Evolutionary conservation across 2,113 vertebrate genomes (phyloP).

Genomic region (Circaetus gallicus): DNA sequence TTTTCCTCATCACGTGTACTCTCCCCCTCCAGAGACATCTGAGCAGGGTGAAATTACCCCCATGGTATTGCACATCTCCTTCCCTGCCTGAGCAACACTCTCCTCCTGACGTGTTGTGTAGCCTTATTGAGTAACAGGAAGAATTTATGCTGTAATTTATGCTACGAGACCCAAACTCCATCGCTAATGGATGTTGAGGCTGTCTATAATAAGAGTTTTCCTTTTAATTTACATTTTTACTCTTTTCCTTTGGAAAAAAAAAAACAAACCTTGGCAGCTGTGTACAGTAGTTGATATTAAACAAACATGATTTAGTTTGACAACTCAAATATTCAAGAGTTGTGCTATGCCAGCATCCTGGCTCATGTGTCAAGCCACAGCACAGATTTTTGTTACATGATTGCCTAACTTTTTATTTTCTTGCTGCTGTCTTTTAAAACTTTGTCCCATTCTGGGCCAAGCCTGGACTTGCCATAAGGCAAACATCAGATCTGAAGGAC

Average conservation of each 20-base stretch:
- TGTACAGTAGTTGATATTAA: neutral
- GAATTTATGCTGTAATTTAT: neutral
- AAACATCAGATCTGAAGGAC: neutral
- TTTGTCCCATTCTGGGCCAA: neutral
- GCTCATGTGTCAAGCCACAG: neutral
- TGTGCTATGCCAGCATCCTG: neutral
- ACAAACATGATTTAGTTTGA: neutral
- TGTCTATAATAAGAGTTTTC: neutral
- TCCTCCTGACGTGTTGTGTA: neutral
- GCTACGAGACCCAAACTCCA: neutral
- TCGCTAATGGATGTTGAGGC: neutral
- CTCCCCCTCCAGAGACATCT: neutral
- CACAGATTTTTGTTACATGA: neutral
- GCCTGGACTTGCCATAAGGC: neutral
- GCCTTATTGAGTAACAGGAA: neutral
- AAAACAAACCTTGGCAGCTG: neutral
- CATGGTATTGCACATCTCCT: rapidly evolving
- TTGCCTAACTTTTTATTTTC: neutral
- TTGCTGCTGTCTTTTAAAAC: neutral
- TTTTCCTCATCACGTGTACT: neutral
- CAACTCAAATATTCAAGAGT: neutral
- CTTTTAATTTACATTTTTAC: neutral
- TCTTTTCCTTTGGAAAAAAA: neutral
- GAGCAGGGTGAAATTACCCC: neutral
- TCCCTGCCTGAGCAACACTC: neutral